These are phyloP conservation scores for Melozone crissalis DNA, from an alignment of 2,113 vertebrate species.

Conservation along the genomic window DNA sequence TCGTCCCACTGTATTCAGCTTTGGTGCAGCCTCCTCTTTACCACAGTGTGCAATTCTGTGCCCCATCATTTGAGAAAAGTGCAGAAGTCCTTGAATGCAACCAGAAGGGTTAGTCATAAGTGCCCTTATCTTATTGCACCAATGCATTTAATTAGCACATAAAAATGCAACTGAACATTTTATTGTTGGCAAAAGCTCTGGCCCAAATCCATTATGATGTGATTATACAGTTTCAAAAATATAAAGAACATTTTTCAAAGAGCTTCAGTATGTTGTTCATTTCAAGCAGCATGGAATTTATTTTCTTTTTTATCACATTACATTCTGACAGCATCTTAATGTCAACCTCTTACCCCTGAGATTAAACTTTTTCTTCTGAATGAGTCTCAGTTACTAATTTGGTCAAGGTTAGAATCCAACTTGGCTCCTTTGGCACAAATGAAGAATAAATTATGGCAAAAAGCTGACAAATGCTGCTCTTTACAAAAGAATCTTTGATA, in stretches of 20 bases:
- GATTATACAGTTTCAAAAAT: not conserved
- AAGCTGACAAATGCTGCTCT: not conserved
- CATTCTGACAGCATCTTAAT: not conserved
- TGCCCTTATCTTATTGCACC: not conserved
- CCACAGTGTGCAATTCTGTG: not conserved
- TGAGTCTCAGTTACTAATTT: slow-evolving; percentile 38
- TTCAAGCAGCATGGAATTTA: not conserved
- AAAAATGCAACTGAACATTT: not conserved
- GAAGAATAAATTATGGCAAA: slow-evolving; percentile 15
- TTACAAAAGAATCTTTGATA: not conserved
- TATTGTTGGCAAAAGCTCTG: not conserved
- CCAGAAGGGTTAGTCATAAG: not conserved
- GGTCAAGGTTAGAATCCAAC: slow-evolving; percentile 5
- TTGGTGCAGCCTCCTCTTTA: not conserved
- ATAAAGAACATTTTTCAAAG: not conserved
- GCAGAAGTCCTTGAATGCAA: not conserved
- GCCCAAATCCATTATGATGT: not conserved
- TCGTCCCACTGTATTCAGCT: fast-evolving
- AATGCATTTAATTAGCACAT: not conserved
- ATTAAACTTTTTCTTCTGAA: slow-evolving; percentile 9
- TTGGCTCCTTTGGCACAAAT: not conserved
- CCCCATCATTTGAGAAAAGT: not conserved
- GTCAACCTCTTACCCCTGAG: not conserved
- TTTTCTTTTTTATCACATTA: slow-evolving; percentile 12
- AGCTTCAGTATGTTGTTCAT: not conserved